These are phyloP conservation scores for Sardina pilchardus DNA, from an alignment of 2,113 vertebrate species.

Conservation along the genomic window DNA sequence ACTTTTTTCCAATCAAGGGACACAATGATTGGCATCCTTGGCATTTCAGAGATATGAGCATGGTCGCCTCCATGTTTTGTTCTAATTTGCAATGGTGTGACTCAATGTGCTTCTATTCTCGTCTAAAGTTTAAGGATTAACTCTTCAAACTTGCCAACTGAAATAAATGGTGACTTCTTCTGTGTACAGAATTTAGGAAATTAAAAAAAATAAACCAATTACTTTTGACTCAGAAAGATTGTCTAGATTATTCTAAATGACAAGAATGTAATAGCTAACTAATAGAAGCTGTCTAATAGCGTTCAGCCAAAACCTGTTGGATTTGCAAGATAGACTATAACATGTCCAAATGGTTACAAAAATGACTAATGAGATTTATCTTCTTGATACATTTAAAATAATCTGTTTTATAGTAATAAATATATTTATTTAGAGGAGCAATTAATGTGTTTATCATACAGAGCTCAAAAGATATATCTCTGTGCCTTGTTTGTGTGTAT, in stretches of 20 bases:
- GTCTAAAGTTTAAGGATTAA: too few species aligned
- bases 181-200: not conserved
- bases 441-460: not conserved
- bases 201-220: not conserved
- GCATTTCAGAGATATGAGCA: too few species aligned
- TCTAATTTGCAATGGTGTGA: too few species aligned
- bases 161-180: not conserved
- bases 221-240: not conserved
- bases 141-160: not conserved
- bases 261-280: not conserved
- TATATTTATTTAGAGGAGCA: not conserved
- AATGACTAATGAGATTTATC: not conserved
- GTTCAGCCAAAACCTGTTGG: not conserved
- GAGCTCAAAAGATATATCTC: not conserved
- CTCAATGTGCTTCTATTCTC: too few species aligned
- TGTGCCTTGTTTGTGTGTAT: not conserved
- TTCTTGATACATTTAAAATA: not conserved
- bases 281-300: not conserved
- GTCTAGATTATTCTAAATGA: not conserved
- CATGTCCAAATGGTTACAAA: not conserved
- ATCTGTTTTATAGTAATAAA: not conserved
- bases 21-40: too few species aligned
- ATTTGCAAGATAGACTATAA: not conserved
- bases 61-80: too few species aligned
- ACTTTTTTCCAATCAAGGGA: too few species aligned